phyloP scores from a whole-genome alignment of 2,888 invertebrate species.

The Raillietiella orientalis region DNA sequence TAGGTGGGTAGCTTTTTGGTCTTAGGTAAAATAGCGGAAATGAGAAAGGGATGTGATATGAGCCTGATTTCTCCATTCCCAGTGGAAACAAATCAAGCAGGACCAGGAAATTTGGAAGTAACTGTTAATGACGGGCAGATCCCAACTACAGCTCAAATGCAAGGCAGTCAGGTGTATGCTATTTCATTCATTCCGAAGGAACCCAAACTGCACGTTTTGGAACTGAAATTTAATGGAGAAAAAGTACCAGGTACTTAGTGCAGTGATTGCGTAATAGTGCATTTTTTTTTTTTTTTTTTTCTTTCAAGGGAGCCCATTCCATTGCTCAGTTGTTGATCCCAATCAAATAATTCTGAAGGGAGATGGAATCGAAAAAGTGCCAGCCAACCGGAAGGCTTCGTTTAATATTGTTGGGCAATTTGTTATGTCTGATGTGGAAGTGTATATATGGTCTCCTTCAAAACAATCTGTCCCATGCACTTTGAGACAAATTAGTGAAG shows the following conservation, averaged over 20 bases:
- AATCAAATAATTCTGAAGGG: constrained; percentile 45
- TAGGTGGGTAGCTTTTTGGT: constrained; percentile 22
- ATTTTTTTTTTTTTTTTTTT: constrained; percentile 5
- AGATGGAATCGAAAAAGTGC: constrained; percentile 57
- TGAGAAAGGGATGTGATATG: not conserved
- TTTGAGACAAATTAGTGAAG: constrained; percentile 12
- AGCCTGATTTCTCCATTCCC: constrained; percentile 4
- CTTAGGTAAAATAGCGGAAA: not conserved
- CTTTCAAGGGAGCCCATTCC: constrained; percentile 38
- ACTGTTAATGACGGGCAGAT: constrained; percentile 92
- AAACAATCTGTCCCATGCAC: constrained; percentile 29
- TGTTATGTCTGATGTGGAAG: constrained; percentile 24
- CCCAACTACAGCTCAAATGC: constrained; percentile 80
- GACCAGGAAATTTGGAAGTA: constrained; percentile 91
- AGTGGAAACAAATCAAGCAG: constrained; percentile 95
- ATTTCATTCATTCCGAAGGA: constrained; percentile 89
- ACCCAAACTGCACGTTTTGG: constrained; percentile 63
- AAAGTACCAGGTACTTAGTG: constrained; percentile 43
- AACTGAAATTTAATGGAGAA: constrained; percentile 78
- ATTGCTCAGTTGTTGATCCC: constrained; percentile 41
- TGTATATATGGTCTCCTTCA: constrained; percentile 43
- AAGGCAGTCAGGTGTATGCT: constrained; percentile 81
- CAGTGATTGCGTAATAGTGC: constrained; percentile 3
- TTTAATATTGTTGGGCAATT: constrained; percentile 56
- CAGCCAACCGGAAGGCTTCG: constrained; percentile 46